These are phyloP conservation scores for Zosterops japonicus DNA, from an alignment of 2,113 vertebrate species.

Conservation along the genomic window DNA sequence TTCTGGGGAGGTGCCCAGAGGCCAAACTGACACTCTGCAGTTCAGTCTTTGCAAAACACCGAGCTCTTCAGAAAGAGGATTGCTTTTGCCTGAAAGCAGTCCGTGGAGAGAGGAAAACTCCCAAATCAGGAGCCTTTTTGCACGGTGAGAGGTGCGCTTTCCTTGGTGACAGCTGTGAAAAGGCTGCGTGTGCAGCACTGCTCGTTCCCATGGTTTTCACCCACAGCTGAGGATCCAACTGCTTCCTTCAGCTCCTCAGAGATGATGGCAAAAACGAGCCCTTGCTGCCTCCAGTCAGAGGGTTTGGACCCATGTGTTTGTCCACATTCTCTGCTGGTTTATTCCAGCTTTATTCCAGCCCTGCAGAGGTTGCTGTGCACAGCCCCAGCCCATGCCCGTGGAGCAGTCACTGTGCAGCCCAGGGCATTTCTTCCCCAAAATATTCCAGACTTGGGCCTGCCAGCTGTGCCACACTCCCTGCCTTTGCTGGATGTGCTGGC, in stretches of 20 bases:
- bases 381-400: rapidly evolving
- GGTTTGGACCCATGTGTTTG: rapidly evolving
- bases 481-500: not conserved
- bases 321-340: not conserved
- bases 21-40: not conserved
- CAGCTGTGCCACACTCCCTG: not conserved
- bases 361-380: not conserved
- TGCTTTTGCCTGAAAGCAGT: not conserved
- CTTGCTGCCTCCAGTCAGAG: not conserved
- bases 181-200: not conserved
- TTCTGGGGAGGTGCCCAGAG: not conserved
- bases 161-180: not conserved
- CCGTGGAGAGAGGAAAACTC: not conserved
- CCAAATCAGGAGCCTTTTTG: not conserved
- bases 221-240: not conserved
- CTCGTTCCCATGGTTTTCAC: not conserved
- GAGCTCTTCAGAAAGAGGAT: not conserved
- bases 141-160: rapidly evolving
- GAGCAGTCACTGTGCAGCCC: rapidly evolving
- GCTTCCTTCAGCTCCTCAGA: not conserved
- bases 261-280: rapidly evolving
- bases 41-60: not conserved
- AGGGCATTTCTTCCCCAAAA: not conserved
- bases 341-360: not conserved
- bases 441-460: rapidly evolving